These are phyloP conservation scores for Halcyon chelicuti DNA, from an alignment of 2,797 vertebrate species.

Conservation along the genomic window DNA sequence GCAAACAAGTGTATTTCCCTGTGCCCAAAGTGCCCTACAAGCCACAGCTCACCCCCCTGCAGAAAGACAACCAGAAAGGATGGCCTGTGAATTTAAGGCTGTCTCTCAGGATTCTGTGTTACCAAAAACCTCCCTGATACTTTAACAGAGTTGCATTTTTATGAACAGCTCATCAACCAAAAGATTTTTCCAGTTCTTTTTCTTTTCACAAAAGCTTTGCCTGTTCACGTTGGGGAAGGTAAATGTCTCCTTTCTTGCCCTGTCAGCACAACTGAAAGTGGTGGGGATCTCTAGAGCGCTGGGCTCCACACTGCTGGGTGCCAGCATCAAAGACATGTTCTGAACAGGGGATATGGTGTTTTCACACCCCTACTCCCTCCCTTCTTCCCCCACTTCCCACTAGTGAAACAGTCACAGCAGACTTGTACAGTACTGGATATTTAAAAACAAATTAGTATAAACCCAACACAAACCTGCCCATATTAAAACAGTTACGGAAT, in stretches of 20 bases:
- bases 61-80: neutral
- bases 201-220: neutral
- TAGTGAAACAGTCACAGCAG: neutral
- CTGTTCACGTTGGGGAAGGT: accelerated
- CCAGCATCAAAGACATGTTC: neutral
- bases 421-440: accelerated
- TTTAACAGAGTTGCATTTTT: neutral
- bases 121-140: neutral
- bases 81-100: neutral
- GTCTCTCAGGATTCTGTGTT: neutral
- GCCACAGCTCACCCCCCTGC: neutral
- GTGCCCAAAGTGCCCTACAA: neutral
- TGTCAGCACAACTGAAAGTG: neutral
- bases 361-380: neutral
- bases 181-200: neutral
- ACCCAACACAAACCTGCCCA: neutral
- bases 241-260: neutral
- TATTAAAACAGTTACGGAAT: constrained; percentile 51
- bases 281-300: neutral
- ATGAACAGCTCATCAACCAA: neutral
- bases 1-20: neutral
- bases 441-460: neutral
- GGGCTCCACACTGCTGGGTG: neutral
- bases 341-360: neutral
- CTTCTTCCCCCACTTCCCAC: neutral